A percentile compares a stretch with the other conserved stretches of the same genome.
These are phyloP conservation scores for Coelinius sp. DNA, from an alignment of 2,888 invertebrate species.

Conservation along the genomic window DNA sequence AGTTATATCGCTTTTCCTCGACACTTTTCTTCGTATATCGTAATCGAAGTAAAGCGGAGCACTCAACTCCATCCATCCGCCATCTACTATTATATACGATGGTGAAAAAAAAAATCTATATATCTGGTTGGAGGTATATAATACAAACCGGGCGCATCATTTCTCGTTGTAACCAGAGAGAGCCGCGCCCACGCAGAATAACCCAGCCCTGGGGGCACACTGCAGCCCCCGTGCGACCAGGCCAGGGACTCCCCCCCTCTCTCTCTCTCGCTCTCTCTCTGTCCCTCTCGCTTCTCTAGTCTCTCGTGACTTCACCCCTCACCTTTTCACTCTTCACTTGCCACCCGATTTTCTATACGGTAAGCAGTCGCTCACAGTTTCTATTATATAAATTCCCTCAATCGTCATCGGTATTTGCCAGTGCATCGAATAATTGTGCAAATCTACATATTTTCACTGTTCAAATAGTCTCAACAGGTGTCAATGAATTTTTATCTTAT, in stretches of 20 bases:
- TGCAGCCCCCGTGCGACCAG: not conserved
- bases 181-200: conserved; percentile 31
- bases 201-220: conserved; percentile 16
- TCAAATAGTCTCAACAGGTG: conserved; percentile 1
- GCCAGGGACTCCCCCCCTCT: not conserved
- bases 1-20: not conserved
- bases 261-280: not conserved
- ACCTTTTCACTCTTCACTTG: conserved; percentile 7
- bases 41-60: conserved; percentile 16
- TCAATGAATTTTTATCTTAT: not conserved
- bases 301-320: not conserved
- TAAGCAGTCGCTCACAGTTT: not conserved
- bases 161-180: conserved; percentile 16
- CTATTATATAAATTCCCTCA: not conserved
- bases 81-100: not conserved
- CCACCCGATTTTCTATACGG: conserved; percentile 13
- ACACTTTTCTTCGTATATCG: not conserved
- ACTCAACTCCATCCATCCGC: conserved; percentile 21
- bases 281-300: not conserved
- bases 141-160: conserved; percentile 13
- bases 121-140: not conserved
- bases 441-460: not conserved
- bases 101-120: conserved; percentile 11
- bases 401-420: not conserved
- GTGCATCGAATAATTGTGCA: no score